Conservation (phyloP, 1,140 invertebrate species). For the Cotesia glomerata region DNA sequence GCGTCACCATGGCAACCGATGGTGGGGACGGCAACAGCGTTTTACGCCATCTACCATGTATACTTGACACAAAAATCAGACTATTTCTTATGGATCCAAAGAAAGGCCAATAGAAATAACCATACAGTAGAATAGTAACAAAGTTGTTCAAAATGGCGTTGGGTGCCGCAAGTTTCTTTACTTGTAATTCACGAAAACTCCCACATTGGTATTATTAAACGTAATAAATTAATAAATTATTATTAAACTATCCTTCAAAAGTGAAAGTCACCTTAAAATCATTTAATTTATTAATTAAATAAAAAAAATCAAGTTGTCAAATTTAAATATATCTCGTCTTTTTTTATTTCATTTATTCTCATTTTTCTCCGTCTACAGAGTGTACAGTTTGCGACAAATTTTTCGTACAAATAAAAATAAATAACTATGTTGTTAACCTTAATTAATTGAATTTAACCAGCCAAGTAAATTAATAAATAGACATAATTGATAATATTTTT, state of each 20-base stretch:
- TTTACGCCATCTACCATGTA: no score
- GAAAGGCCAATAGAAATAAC: not conserved
- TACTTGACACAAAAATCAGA: not conserved
- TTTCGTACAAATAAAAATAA: no score
- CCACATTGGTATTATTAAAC: slow-evolving; percentile 1
- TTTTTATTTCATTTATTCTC: no score
- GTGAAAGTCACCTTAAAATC: not conserved
- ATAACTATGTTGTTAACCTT: no score
- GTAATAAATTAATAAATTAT: not conserved
- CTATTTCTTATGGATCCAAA: not conserved
- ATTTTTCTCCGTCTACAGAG: no score
- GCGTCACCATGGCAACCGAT: no score
- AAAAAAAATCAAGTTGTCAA: not conserved
- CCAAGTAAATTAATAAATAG: no score
- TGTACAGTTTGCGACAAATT: no score
- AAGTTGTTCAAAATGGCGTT: slow-evolving; percentile 28
- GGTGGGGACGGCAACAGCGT: no score
- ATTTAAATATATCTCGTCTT: no score
- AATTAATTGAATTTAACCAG: no score
- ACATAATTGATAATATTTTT: no score
- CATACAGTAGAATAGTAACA: not conserved
- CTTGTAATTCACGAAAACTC: slow-evolving; percentile 9
- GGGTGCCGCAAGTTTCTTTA: slow-evolving; percentile 24
- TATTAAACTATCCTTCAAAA: slow-evolving; percentile 1
- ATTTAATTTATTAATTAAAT: not conserved